Base-by-base conservation (phyloP, 1,140 invertebrate species). In the Paraescarpia echinospica region DNA sequence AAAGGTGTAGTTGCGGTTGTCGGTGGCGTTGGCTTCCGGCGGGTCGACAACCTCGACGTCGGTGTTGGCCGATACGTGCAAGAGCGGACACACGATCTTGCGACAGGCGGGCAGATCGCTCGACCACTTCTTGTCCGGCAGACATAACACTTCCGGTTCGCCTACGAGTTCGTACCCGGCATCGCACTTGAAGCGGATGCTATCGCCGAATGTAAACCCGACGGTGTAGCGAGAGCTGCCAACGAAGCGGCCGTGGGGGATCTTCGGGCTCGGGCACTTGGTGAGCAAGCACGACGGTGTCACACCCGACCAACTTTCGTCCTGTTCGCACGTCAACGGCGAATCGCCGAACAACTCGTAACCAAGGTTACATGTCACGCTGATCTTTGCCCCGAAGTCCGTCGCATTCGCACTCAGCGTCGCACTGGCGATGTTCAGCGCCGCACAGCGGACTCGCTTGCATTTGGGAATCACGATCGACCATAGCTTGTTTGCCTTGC, bases 271-370 rank as follows among this genome's bases (percentile, higher is more conserved):
- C 31, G 94, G 93, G 94, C 95, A 95, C 33, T 93, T 89, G 77
- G 94, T 93, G 33, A 93, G 93, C 0, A 92, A 33, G 92, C 96
- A 96, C 0, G 31, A 93, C 0, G 97, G 96, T 34, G 97, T 93
- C 34, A 33, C 92, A 12, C 94, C 94, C 34, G 93, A 94, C 96
- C 96, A 96, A 18, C 92, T 48, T 12, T 94, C 95, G 91, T 94
- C 92, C 9, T 91, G 92, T 5, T 91, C 91, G 92, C 95, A 95
- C 41, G 34, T 91, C 96, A 98, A 98, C 94, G 96, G 97, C 0
- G 98, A 97, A 94, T 98, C 97, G 0, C 97, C 98, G 35, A 97
- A 97, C 33, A 99, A 96, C 97, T 98, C 98, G 95, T 98, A 98
- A 94, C 98, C 98, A 33, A 97, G 96, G 77, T 97, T 97, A 95